A percentile compares a stretch with the other conserved stretches of the same genome.
These are phyloP conservation scores for Cosmopolites sordidus DNA, from an alignment of 2,888 invertebrate genomes.

Conservation along the genomic window DNA sequence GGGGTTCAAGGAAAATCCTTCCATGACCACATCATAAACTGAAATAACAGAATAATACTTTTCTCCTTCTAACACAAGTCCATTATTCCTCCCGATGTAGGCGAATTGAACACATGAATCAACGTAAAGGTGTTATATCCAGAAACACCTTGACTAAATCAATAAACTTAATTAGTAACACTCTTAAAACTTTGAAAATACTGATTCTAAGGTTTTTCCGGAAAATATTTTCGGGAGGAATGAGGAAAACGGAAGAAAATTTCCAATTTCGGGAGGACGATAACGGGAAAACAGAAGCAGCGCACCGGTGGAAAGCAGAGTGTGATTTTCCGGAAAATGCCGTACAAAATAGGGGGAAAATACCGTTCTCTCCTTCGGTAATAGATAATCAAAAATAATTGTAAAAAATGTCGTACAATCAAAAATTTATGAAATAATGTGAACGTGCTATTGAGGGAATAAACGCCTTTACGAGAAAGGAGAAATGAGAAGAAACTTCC, in stretches of 20 bases:
- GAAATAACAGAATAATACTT: too few relatives aligned
- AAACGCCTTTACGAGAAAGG: not conserved
- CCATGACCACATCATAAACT: not conserved
- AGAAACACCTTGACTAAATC: slow-evolving; percentile 5
- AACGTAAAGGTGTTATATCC: slow-evolving; percentile 4
- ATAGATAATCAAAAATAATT: too few relatives aligned
- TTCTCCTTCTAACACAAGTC: too few relatives aligned
- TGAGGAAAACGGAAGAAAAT: slow-evolving; percentile 39
- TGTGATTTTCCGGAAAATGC: too few relatives aligned
- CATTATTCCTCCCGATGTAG: not conserved
- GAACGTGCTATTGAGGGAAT: too few relatives aligned
- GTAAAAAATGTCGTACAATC: too few relatives aligned
- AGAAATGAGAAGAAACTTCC: slow-evolving; percentile 21
- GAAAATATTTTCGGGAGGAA: slow-evolving; percentile 16
- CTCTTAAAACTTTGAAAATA: too few relatives aligned
- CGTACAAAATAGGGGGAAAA: too few relatives aligned
- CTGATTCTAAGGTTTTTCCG: slow-evolving; percentile 23
- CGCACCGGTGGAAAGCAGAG: not conserved
- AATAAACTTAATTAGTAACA: too few relatives aligned
- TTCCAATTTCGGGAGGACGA: slow-evolving; percentile 37
- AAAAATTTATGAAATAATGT: too few relatives aligned
- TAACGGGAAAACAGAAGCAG: slow-evolving; percentile 14
- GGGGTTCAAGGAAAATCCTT: slow-evolving; percentile 18
- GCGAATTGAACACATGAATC: not conserved
- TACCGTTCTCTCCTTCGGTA: too few relatives aligned